Base-by-base conservation (phyloP, 2,888 invertebrate genomes). In the Tenthredo livida region DNA sequence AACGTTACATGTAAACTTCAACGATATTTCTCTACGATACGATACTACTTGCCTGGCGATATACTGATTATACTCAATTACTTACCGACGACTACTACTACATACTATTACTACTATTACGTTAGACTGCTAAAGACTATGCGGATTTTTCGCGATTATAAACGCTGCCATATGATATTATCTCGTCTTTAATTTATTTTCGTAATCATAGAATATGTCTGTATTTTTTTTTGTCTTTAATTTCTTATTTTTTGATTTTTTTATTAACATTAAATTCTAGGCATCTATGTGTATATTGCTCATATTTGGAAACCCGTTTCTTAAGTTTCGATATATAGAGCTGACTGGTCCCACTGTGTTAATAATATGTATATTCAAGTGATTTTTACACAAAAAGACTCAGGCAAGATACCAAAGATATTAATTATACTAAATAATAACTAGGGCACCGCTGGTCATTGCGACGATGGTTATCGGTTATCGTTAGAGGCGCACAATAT, bases 351-450 rank as follows among this genome's bases (percentile, higher is more conserved):
- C 61, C 40, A 61, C 61, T 80, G 80, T 80, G 80, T 80, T 80
- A 54, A 80, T 80, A 80, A 61, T 73, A 73, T 61, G 61, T 80
- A 80, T 83, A 83, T 50, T 83, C 67, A 50, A 83, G 83, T 83
- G 50, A 83, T 83, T 83, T 83, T 65, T 47, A 83, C 67, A 83
- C 29, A 83, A 54, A 89, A 91, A 89, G 90, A 91, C 93, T 92
- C 92, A 92, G 93, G 92, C 92, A 92, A 87, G 89, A 92, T 92
- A 93, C 93, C 92, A 93, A 93, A 93, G 92, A 93, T 91, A 90
- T 90, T 91, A 90, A 90, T 88, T 88, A 88, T 90, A 90, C 86
- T 90, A 73, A 73, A 73, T 73, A 72, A 40, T 72, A 73, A 73
- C 89, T 73, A 73, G 25, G 43, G 43, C 72, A 89, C 88, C 89